These are phyloP conservation scores for Capitella teleta DNA, from an alignment of 1,140 invertebrate genomes.

Conservation along the genomic window DNA sequence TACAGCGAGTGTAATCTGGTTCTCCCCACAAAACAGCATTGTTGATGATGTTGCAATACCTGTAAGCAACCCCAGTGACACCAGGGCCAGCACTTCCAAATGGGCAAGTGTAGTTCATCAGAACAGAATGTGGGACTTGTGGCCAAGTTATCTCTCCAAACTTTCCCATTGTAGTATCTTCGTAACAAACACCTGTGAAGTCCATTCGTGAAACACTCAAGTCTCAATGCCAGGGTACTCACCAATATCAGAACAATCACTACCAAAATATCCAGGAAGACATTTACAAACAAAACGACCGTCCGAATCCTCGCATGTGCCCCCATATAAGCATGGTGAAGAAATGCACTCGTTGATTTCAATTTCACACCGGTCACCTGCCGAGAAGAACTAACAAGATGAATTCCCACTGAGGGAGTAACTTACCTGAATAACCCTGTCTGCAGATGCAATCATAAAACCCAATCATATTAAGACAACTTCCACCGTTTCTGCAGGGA, in stretches of 20 bases:
- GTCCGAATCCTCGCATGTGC: neutral
- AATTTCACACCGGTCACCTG: conserved; percentile 14
- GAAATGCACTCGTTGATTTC: conserved; percentile 23
- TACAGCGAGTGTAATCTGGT: conserved; percentile 3
- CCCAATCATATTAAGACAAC: neutral
- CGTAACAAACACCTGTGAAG: neutral
- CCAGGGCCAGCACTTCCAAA: neutral
- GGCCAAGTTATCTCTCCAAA: conserved; percentile 2
- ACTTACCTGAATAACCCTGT: too few species aligned
- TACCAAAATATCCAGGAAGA: neutral
- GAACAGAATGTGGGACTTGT: neutral
- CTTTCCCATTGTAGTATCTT: conserved; percentile 3
- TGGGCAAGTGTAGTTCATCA: neutral
- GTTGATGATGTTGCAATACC: neutral
- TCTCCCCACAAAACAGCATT: conserved; percentile 6
- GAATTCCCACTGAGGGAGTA: too few species aligned
- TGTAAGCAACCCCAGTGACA: neutral
- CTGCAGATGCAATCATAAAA: neutral
- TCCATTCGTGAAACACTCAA: neutral
- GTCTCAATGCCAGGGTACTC: neutral
- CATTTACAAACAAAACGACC: neutral
- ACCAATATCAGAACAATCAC: neutral
- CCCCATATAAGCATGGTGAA: conserved; percentile 56
- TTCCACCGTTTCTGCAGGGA: conserved; percentile 9
- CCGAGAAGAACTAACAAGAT: neutral